Evolutionary conservation across 2,113 vertebrate species (phyloP), one percentile per base, ranked within the genome.

Genomic region (Hippocampus mohnikei): DNA sequence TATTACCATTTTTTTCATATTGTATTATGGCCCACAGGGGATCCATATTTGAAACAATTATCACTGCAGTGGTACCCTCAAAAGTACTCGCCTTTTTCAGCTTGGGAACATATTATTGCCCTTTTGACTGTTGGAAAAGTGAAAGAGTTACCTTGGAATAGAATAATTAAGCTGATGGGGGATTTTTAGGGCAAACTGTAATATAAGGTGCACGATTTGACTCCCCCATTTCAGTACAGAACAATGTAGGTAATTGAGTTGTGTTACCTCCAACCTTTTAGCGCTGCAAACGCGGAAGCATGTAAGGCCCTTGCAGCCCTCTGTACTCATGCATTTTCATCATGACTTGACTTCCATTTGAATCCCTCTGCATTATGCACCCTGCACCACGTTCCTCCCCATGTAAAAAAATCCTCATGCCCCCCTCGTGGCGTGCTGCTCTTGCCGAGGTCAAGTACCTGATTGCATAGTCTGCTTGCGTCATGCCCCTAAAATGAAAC

Each of bases 361-460:
- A 73, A 77, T 75, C 60, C 68, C 48, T 68, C 66, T 64, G 69
- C 74, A 70, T 69, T 78, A 72, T 76, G 69, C 48, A 9, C 23
- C 72, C 61, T 23, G 61, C 72, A 20, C 66, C 71, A 42, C 66
- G 8, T 53, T 70, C 77, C 75, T 56, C 46, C 9, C 40, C 48
- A 41, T 67, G 67, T 27, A 58, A 58, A 58, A 50, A 25, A 56
- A n/a, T 18, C 75, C 73, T 68, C 71, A 44, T 66, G 48, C 62
- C 81, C 66, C 74, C 59, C 61, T 46, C 13, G n/a, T 16, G 16
- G n/a, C 23, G 25, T 10, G 5, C 55, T 58, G 52, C 52, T 55
- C 23, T 27, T 58, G 55, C 21, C 7, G 40, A 73, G 79, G 83
- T 89, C 81, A 87, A 86, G 82, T 76, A 70, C 59, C 66, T 41